A percentile compares a stretch with the other conserved stretches of the same genome.
Evolutionary conservation across 2,113 vertebrate genomes (phyloP).

Genomic region (Zapornia atra): DNA sequence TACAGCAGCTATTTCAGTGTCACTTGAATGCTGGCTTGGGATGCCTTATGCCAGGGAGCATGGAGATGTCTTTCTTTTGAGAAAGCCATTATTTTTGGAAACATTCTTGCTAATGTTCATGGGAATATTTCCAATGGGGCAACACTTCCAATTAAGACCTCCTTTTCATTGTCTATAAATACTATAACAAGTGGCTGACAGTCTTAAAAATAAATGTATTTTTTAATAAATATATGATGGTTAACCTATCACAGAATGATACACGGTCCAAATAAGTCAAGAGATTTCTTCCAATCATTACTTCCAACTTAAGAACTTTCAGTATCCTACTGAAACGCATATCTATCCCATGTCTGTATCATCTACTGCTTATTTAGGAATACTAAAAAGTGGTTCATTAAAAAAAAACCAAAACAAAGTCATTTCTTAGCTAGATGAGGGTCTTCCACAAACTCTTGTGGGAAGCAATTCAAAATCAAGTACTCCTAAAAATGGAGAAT

Average conservation of each 20-base stretch:
- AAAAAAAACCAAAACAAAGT: neutral
- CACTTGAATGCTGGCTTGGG: neutral
- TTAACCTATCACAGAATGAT: neutral
- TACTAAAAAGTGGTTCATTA: neutral
- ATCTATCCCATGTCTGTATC: neutral
- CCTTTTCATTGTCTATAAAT: neutral
- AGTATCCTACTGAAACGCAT: neutral
- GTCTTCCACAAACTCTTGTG: neutral
- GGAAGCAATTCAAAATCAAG: neutral
- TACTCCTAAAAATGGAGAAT: neutral
- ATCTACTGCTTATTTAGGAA: neutral
- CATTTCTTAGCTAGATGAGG: neutral
- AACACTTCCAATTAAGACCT: conserved; percentile 29
- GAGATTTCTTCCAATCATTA: neutral
- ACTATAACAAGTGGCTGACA: neutral
- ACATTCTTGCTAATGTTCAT: neutral
- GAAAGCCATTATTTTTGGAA: conserved; percentile 27
- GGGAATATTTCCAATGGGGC: neutral
- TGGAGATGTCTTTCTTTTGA: neutral
- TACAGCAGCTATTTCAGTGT: neutral
- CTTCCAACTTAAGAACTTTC: neutral
- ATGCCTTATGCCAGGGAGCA: neutral
- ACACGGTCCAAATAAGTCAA: neutral
- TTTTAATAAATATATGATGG: neutral
- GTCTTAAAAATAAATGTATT: neutral